Evolutionary conservation across 2,797 vertebrate species (phyloP).

Genomic region (Carcharodon carcharias): DNA sequence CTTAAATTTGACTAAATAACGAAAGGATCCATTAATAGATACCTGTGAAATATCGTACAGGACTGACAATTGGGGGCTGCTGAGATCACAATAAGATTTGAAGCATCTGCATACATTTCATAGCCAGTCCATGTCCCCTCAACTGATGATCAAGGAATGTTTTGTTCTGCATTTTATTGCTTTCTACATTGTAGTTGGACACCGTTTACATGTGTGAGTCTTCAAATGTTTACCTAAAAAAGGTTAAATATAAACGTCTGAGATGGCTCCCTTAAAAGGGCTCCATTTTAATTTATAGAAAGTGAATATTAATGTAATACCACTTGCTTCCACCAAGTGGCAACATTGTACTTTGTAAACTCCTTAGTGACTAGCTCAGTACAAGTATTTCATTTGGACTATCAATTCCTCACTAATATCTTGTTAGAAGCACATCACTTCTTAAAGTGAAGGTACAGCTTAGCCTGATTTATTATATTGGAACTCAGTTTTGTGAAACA

Average conservation of each 20-base stretch:
- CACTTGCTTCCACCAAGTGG: background rate
- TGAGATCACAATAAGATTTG: background rate
- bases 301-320: background rate
- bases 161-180: background rate
- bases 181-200: background rate
- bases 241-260: background rate
- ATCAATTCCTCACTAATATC: background rate
- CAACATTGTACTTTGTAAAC: constrained; percentile 14
- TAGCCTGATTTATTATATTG: background rate
- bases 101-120: background rate
- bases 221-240: background rate
- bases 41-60: background rate
- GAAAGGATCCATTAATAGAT: background rate
- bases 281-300: background rate
- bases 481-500: background rate
- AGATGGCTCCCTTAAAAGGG: too few species aligned
- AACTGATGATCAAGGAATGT: background rate
- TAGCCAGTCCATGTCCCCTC: background rate
- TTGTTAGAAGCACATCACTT: background rate
- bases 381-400: background rate
- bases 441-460: too few species aligned
- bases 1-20: background rate
- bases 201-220: background rate
- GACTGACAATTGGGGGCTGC: background rate
- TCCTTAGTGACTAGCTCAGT: background rate